Evolutionary conservation across 2,888 invertebrate species (phyloP), one percentile per base, ranked within the genome.

Genomic region (Caenorhabditis doughertyi): DNA sequence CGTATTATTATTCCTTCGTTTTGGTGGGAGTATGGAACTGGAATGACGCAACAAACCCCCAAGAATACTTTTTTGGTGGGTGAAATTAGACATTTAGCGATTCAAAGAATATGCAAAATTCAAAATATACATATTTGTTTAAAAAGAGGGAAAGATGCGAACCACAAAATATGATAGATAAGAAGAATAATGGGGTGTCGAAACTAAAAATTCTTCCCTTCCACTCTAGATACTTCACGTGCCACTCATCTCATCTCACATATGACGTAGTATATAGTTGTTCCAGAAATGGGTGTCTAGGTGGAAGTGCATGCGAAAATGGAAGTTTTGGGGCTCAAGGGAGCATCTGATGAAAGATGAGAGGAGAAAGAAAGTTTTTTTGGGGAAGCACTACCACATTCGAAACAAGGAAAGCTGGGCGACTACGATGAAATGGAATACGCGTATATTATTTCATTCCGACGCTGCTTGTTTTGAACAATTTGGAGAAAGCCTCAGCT

Each of bases 311-410:
- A 68, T 13, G 35, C 29, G 51, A 44, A 39, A 51, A 51, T 23
- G 53, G 49, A 77, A 60, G 60, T 67, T 77, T 60, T 1, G 16
- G 55, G 65, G 67, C 77, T 77, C 77, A 71, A 65, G 64, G 79
- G 70, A 79, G 71, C 79, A 79, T 79, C 71, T 79, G 79, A 79
- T 65, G 79, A 64, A 71, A 79, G 71, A 79, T 71, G 71, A 79
- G 79, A 53, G 68, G 16, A 32, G 32, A 9, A 32, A 74, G 58
- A 77, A 44, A 68, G 65, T 76, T 79, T 79, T 79, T 79, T 49
- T 29, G 64, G n/a, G n/a, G 32, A 65, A 55, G 58, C 27, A 51
- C 56, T 56, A 58, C 58, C 51, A 51, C 44, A 77, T 77, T 77
- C 55, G 68, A 77, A 77, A 77, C 77, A 77, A 68, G 77, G 25